A percentile compares a stretch with the other conserved stretches of the same genome.
Conservation (phyloP, 2,113 vertebrate genomes). For the Engraulis encrasicolus region DNA sequence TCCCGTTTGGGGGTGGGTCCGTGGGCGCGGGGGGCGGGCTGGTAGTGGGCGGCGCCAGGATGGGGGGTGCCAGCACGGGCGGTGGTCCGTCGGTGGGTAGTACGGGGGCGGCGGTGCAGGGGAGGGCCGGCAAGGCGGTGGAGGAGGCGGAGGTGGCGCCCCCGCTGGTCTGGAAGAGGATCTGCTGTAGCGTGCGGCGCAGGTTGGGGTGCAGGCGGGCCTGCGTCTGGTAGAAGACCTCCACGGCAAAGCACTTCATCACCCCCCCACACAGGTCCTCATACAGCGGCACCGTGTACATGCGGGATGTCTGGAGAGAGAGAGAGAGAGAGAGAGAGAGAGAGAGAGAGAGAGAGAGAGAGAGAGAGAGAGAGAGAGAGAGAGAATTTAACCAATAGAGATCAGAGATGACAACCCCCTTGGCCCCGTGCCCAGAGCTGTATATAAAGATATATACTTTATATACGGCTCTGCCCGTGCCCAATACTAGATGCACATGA, state of each 20-base stretch:
- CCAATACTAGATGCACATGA: no score
- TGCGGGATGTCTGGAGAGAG: conserved; percentile 86
- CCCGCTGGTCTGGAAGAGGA: conserved; percentile 80
- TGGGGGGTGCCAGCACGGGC: neutral
- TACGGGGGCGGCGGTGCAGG: neutral
- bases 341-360: neutral
- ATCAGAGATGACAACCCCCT: no score
- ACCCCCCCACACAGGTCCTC: conserved; percentile 92
- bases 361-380: neutral
- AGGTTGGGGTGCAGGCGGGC: conserved; percentile 92
- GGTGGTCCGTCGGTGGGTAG: neutral
- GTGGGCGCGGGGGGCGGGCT: conserved; percentile 66
- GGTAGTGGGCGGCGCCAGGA: conserved; percentile 62
- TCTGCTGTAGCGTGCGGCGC: conserved; percentile 89
- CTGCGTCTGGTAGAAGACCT: conserved; percentile 94
- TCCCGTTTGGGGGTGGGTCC: conserved; percentile 70
- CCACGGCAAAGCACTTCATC: conserved; percentile 91
- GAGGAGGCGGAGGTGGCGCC: conserved; percentile 31
- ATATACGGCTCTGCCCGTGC: no score
- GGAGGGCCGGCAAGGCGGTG: conserved; percentile 33
- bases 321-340: neutral
- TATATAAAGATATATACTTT: no score
- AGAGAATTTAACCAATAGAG: neutral
- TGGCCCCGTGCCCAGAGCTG: no score
- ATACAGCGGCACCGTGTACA: conserved; percentile 97